Base-by-base conservation (phyloP, 1,140 invertebrate genomes). In the Prorops nasuta region DNA sequence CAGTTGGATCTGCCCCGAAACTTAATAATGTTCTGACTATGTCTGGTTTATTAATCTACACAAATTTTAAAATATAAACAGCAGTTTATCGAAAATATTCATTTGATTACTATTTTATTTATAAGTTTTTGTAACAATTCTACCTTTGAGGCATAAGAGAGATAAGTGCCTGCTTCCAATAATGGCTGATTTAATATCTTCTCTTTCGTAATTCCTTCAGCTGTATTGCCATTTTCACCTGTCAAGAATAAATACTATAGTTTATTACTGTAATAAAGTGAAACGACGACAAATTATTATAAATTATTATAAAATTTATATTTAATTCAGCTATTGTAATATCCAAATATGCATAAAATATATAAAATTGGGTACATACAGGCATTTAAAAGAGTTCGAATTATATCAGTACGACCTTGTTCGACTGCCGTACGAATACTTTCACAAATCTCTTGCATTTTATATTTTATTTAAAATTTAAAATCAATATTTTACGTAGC, bases 141-240 rank as follows among this genome's bases (percentile, higher is more conserved):
- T 77, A 85, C 81, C 77, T 83, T 83, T 18, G 83, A 80, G 38
- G 84, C 83, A 49, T 84, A 77, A 53, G 81, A 81, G 22, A 86
- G 72, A 50, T 85, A 79, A 21, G 84, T 84, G n/a, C 83, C 84
- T 62, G 81, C 80, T 40, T 81, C 77, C 44, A 79, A 65, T 22
- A 80, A 52, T 24, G 71, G 69, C 53, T 79, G 74, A 58, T 79
- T 79, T 22, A 84, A 51, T 54, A 83, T 74, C 55, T 80, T 77
- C n/a, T 79, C 73, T 59, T 75, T 80, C 3, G 73, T 74, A 41
- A 74, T 66, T 7, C 63, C 64, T 47, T 75, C 67, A 9, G 56
- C 63, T 16, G 57, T 37, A 54, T 65, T 67, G 36, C 65, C 68
- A 58, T 71, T 67, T 34, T 67, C 66, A 63, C 66, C 69, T 74